A percentile compares a stretch with the other conserved stretches of the same genome.
These are phyloP conservation scores for Etia nguti DNA, from an alignment of 2,113 vertebrate species.

Conservation along the genomic window DNA sequence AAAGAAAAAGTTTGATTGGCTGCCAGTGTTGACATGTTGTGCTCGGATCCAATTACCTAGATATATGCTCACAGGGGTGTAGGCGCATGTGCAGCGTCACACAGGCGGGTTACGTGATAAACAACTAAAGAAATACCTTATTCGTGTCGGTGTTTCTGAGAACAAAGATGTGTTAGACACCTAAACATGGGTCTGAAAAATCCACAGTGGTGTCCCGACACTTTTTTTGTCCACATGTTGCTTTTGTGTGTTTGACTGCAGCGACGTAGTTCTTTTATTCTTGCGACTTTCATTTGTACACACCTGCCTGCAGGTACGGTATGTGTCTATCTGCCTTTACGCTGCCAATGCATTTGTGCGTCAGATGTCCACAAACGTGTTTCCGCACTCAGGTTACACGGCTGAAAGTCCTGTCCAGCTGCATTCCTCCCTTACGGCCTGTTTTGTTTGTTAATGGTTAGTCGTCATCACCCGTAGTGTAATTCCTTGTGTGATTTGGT, in stretches of 20 bases:
- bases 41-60: constrained; percentile 44
- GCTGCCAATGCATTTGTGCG: background rate
- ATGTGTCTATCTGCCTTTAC: background rate
- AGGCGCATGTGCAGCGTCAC: background rate
- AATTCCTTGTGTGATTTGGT: background rate
- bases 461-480: background rate
- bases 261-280: background rate
- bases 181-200: background rate
- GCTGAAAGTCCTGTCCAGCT: constrained; percentile 24
- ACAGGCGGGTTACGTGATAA: background rate
- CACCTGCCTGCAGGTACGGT: background rate
- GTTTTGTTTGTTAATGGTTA: background rate
- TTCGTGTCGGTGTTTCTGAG: background rate
- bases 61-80: background rate
- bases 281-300: background rate
- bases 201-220: background rate
- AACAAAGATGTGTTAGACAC: background rate
- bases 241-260: background rate
- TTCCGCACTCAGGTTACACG: background rate
- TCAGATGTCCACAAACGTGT: background rate
- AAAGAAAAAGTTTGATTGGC: constrained; percentile 45
- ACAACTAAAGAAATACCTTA: background rate
- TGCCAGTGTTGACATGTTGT: constrained; percentile 55
- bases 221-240: background rate
- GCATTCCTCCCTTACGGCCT: constrained; percentile 37